Evolutionary conservation across 2,113 vertebrate genomes (phyloP).

Genomic region (Pygathrix nemaeus): DNA sequence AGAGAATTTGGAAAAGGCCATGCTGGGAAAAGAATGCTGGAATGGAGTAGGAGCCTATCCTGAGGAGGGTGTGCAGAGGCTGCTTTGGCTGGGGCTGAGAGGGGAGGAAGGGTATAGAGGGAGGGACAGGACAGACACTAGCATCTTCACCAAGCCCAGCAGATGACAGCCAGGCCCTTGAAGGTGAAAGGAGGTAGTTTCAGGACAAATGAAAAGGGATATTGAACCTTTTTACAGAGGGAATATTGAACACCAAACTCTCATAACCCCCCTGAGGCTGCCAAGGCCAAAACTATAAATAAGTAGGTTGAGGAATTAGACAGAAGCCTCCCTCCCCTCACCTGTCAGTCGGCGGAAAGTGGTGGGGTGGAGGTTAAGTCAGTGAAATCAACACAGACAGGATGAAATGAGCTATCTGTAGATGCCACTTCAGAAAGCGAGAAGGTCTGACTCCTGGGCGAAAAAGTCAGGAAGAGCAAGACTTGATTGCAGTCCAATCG

Average conservation of each 20-base stretch:
- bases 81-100: background rate
- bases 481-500: conserved; percentile 50
- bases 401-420: background rate
- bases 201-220: background rate
- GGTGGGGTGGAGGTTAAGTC: background rate
- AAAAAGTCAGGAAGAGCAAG: conserved; percentile 45
- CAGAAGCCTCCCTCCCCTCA: background rate
- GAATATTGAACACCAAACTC: background rate
- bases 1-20: background rate
- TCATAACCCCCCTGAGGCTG: background rate
- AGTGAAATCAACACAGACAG: background rate
- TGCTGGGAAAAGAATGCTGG: background rate
- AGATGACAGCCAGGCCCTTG: background rate
- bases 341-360: background rate
- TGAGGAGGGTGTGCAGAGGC: background rate
- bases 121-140: no score
- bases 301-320: background rate
- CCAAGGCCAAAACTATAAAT: conserved; percentile 43
- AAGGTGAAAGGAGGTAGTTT: conserved; percentile 27
- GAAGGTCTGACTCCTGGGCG: conserved; percentile 2
- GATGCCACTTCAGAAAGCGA: background rate
- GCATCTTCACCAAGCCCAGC: background rate
- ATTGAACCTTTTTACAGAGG: background rate
- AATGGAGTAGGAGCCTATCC: background rate
- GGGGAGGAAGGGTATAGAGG: background rate